Evolutionary conservation across 1,140 invertebrate species (phyloP).

Genomic region (Mesaphorura yosii): DNA sequence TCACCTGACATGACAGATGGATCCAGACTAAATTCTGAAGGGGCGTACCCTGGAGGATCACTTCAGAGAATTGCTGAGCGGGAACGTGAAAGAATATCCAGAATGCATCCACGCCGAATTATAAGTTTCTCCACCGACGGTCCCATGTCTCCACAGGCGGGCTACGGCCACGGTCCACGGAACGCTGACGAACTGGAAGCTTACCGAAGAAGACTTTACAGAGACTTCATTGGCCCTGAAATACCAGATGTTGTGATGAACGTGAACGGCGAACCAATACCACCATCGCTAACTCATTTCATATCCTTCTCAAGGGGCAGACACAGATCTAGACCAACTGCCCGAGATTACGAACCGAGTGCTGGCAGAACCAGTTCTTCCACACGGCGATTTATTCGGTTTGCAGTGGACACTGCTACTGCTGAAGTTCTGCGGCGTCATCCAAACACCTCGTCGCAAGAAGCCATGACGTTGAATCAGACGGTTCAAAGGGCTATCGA

Average conservation of each 20-base stretch:
- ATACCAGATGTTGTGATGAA: not conserved
- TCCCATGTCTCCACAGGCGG: no score
- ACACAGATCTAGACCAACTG: not conserved
- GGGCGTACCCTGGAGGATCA: not conserved
- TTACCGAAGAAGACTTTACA: not conserved
- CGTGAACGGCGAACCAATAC: not conserved
- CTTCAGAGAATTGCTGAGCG: not conserved
- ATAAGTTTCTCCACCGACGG: slow-evolving; percentile 16
- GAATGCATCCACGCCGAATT: slow-evolving; percentile 4
- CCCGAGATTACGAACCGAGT: not conserved
- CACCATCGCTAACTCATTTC: not conserved
- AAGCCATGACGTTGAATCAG: not conserved
- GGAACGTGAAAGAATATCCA: not conserved
- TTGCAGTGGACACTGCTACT: slow-evolving; percentile 27
- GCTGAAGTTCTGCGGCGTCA: slow-evolving; percentile 17
- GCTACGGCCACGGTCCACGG: not conserved
- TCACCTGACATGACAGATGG: not conserved
- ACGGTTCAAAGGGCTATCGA: slow-evolving; percentile 21
- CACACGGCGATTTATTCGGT: slow-evolving; percentile 16
- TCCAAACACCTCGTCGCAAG: not conserved
- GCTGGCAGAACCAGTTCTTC: not conserved
- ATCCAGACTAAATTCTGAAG: not conserved
- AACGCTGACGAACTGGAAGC: not conserved
- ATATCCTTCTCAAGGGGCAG: not conserved
- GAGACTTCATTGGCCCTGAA: not conserved